Conservation (phyloP, 2,797 vertebrate species). For the Chelidonichthys spinosus region DNA sequence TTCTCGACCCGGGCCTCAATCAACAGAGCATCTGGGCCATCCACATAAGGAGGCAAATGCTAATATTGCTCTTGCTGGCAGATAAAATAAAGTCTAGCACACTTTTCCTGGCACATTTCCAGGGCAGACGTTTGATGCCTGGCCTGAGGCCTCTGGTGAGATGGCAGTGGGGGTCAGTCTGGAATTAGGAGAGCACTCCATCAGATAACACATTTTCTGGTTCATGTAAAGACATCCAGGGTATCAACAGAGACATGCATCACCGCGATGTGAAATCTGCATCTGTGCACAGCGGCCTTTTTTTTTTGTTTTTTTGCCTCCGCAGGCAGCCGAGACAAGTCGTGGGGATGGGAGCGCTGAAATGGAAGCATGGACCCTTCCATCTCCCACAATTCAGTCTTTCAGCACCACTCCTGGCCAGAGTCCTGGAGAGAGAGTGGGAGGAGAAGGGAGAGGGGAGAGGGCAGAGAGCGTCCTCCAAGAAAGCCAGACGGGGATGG, state of each 20-base stretch:
- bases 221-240: conserved; percentile 88
- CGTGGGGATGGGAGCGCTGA: conserved; percentile 66
- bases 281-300: conserved; percentile 53
- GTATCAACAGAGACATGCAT: conserved; percentile 86
- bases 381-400: conserved; percentile 78
- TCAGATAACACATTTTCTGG: conserved; percentile 93
- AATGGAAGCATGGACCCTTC: conserved; percentile 73
- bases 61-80: conserved; percentile 70
- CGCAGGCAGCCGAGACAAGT: conserved; percentile 40
- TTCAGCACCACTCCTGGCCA: conserved; percentile 83
- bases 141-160: conserved; percentile 62
- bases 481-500: conserved; percentile 62
- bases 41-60: conserved; percentile 58
- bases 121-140: conserved; percentile 63
- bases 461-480: conserved; percentile 40
- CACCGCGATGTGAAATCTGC: conserved; percentile 81
- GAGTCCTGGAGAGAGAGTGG: conserved; percentile 57
- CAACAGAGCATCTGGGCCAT: conserved; percentile 64
- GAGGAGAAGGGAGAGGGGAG: conserved; percentile 52
- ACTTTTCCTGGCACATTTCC: conserved; percentile 60
- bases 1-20: conserved; percentile 54
- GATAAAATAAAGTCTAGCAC: conserved; percentile 67
- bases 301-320: conserved; percentile 29
- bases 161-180: conserved; percentile 72
- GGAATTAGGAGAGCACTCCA: conserved; percentile 86